Percentiles rank a stretch among this genome's conserved stretches.
Evolutionary conservation across 2,113 vertebrate species (phyloP).

Genomic region (Phocoena sinus): DNA sequence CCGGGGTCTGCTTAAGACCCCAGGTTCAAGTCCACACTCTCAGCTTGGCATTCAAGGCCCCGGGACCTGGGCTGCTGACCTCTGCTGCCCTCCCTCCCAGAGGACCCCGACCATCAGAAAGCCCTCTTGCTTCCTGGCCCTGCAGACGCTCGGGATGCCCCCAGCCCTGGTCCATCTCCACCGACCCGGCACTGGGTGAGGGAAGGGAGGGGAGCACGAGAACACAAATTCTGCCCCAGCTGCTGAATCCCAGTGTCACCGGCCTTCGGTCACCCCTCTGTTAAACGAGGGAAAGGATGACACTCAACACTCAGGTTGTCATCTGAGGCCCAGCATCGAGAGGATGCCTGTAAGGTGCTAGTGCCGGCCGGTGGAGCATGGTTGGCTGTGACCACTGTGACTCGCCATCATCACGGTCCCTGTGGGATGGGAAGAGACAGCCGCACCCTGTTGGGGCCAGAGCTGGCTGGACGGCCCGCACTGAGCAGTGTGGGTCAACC

Average conservation of each 20-base stretch:
- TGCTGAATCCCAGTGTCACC: neutral
- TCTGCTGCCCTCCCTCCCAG: neutral
- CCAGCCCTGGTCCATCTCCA: neutral
- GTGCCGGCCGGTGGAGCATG: neutral
- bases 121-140: neutral
- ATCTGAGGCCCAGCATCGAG: neutral
- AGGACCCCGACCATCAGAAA: neutral
- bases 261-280: neutral
- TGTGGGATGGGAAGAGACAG: neutral
- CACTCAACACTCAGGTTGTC: neutral
- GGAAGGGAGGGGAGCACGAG: neutral
- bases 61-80: neutral
- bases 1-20: neutral
- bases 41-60: neutral
- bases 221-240: too few species aligned
- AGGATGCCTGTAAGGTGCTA: rapidly evolving
- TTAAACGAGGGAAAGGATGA: neutral
- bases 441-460: neutral
- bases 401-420: neutral
- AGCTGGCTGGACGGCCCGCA: neutral
- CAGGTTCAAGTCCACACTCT: neutral
- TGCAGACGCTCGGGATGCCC: too few species aligned
- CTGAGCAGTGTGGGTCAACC: rapidly evolving
- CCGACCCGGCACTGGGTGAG: neutral
- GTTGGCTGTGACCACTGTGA: rapidly evolving